Evolutionary conservation across 2,113 vertebrate species (phyloP), one percentile per base, ranked within the genome.

Genomic region (Mormoops blainvillei): DNA sequence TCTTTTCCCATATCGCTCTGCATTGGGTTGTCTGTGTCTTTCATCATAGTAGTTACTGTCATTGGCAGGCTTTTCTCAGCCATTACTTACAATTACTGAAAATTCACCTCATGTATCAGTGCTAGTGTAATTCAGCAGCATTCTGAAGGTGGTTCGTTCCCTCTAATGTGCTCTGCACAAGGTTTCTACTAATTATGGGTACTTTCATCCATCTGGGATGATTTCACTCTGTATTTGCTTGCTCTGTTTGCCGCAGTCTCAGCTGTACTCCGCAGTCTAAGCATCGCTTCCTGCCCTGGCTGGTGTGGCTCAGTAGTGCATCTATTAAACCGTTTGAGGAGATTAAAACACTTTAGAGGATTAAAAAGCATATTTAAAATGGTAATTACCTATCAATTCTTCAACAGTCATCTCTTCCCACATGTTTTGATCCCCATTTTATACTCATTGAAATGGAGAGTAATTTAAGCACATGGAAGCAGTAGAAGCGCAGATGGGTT

Each of bases 301-400:
- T 95, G 52, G 4, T 33, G 33, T n/a, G 63, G 88, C 58, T 48
- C 43, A 20, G 36, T 58, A 82, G 33, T 22, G 18, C 58, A 45
- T 16, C 81, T 77, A 52, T 54, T 76, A 93, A 95, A 41, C 78
- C 84, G 68, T 81, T 92, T 74, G 65, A 81, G 71, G 43, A 24
- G 41, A 94, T 90, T 81, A 87, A 96, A 70, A 82, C 38, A 67
- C 80, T 95, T 87, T 85, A 89, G 70, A 80, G 52, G 41, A 89
- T 89, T 43, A 45, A 78, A 78, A 93, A 63, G 28, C 78, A 67
- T 91, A 76, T 93, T 91, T 74, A 81, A 93, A 91, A 76, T 87
- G 78, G 74, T 68, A 97, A 96, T 87, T 70, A 58, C 56, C 33
- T 58, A 82, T 71, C 63, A 77, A 0, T 92, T 96, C 52, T 63